Conservation (phyloP, 2,888 invertebrate genomes). For the Trichogramma evanescens region DNA sequence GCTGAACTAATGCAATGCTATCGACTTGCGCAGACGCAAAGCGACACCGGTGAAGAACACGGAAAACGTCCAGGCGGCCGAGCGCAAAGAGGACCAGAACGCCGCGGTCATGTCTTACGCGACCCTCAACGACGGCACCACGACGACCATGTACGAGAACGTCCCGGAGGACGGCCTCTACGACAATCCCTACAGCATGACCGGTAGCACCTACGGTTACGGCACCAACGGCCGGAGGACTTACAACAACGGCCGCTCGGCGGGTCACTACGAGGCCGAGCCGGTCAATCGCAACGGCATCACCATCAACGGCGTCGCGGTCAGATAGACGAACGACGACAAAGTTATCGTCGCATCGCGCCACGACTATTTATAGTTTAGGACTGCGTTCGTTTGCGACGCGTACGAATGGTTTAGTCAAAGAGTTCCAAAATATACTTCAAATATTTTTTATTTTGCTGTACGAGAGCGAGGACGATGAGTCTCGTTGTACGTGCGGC, state of each 20-base stretch:
- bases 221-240: conserved; percentile 37
- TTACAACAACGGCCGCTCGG: conserved; percentile 31
- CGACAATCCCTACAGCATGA: conserved; percentile 44
- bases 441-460: no score
- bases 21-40: conserved; percentile 58
- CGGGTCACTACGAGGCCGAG: conserved; percentile 58
- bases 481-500: no score
- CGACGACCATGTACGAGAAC: conserved; percentile 49
- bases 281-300: conserved; percentile 61
- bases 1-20: not conserved
- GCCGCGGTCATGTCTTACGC: conserved; percentile 87
- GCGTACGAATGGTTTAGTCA: conserved; percentile 2
- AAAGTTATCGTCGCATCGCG: no score
- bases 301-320: conserved; percentile 83
- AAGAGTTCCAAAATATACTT: conserved; percentile 20
- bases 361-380: no score
- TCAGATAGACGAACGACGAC: conserved; percentile 55
- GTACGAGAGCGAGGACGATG: no score
- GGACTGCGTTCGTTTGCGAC: no score
- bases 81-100: conserved; percentile 77
- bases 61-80: conserved; percentile 80
- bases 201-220: conserved; percentile 42
- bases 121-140: conserved; percentile 66
- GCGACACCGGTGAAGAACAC: conserved; percentile 82
- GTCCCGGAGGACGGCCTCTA: conserved; percentile 48